phyloP scores from a whole-genome alignment of 2,113 vertebrate species.

The Oenanthe oenanthe region DNA sequence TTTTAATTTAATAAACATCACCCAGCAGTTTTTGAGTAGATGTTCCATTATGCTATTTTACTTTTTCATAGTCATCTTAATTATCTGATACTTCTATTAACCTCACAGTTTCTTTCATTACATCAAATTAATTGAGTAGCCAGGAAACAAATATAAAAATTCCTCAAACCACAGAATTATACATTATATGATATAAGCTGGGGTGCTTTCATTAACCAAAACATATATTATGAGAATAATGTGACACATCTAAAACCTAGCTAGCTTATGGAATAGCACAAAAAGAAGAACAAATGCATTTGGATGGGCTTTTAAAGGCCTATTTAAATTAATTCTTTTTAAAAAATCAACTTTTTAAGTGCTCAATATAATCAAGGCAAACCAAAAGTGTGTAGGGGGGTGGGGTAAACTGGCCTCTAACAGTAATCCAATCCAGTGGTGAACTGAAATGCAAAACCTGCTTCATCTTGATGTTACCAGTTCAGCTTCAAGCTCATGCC shows the following conservation, averaged over 20 bases:
- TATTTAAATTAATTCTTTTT: neutral
- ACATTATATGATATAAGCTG: neutral
- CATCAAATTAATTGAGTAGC: neutral
- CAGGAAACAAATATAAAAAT: neutral
- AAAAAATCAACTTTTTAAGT: neutral
- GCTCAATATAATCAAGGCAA: neutral
- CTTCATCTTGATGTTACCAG: neutral
- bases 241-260: neutral
- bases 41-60: neutral
- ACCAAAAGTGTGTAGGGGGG: neutral
- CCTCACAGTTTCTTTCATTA: neutral
- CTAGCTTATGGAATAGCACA: neutral
- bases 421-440: neutral
- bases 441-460: slow-evolving; percentile 22
- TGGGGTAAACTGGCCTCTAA: neutral
- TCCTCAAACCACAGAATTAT: neutral
- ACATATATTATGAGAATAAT: neutral
- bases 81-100: neutral
- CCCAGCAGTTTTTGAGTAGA: neutral
- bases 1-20: neutral
- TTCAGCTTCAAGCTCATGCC: neutral
- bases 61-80: neutral
- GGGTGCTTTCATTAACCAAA: neutral
- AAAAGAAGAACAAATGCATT: neutral
- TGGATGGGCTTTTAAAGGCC: neutral